Conservation (phyloP, 2,888 invertebrate genomes). For the Saturnia japonica region DNA sequence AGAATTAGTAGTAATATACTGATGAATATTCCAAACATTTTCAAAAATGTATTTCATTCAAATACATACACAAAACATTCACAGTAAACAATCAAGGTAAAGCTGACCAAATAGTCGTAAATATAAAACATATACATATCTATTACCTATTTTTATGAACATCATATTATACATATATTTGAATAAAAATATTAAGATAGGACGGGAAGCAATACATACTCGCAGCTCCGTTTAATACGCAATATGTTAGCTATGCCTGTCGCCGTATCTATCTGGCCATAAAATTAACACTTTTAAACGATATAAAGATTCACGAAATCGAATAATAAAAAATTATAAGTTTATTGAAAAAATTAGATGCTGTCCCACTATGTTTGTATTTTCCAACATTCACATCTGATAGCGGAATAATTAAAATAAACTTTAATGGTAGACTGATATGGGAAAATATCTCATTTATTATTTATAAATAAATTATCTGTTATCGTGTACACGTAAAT, state of each 20-base stretch:
- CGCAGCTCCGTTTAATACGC: not conserved
- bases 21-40: too few species aligned
- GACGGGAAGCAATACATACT: not conserved
- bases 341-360: not conserved
- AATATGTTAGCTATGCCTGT: not conserved
- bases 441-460: constrained; percentile 1
- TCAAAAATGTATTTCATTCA: too few species aligned
- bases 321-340: not conserved
- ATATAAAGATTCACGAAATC: not conserved
- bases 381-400: constrained; percentile 3
- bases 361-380: not conserved
- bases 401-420: constrained; percentile 4
- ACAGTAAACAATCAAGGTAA: too few species aligned
- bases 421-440: not conserved
- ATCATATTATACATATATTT: not conserved
- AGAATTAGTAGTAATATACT: too few species aligned
- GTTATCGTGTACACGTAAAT: constrained; percentile 4
- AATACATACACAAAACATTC: too few species aligned
- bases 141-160: too few species aligned
- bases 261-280: not conserved
- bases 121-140: too few species aligned
- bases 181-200: not conserved
- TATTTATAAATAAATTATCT: not conserved
- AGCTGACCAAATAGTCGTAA: too few species aligned
- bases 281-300: constrained; percentile 12